Evolutionary conservation across 2,888 invertebrate genomes (phyloP).

Genomic region (Hemistola chrysoprasaria): DNA sequence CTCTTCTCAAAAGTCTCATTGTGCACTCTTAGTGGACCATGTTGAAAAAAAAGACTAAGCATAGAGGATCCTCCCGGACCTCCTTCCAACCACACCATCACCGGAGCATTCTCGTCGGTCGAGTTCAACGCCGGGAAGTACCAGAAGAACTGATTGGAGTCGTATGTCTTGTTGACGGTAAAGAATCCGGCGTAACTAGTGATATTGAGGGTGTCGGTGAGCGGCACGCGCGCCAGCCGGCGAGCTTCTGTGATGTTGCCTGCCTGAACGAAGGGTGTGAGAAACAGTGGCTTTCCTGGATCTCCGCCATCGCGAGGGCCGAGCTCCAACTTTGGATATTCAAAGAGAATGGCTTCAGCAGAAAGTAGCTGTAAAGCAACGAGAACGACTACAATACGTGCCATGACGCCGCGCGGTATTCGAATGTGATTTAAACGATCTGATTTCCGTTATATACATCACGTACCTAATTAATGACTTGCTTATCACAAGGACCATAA

Average conservation of each 20-base stretch:
- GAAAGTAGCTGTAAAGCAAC: constrained; percentile 42
- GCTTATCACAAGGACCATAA: too few relatives aligned
- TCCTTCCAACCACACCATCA: constrained; percentile 92
- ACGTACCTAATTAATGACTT: too few relatives aligned
- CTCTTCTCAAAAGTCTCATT: constrained; percentile 77
- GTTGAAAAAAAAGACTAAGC: constrained; percentile 91
- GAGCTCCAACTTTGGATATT: constrained; percentile 58
- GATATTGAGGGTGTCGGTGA: constrained; percentile 82
- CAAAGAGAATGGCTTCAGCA: constrained; percentile 53
- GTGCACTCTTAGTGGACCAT: constrained; percentile 85
- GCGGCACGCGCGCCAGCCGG: constrained; percentile 78
- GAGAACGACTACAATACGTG: constrained; percentile 35
- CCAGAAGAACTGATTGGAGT: constrained; percentile 96
- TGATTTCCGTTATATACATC: too few relatives aligned
- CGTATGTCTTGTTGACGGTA: constrained; percentile 89
- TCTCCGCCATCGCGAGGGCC: constrained; percentile 57
- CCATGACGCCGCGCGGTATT: constrained; percentile 45
- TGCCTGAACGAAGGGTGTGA: constrained; percentile 88
- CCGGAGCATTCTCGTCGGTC: constrained; percentile 82
- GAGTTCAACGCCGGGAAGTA: constrained; percentile 89
- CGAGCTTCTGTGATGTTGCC: constrained; percentile 87
- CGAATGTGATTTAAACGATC: too few relatives aligned
- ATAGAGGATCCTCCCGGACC: constrained; percentile 92
- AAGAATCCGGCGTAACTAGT: constrained; percentile 91
- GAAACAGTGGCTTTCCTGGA: constrained; percentile 84